Base-by-base conservation (phyloP, 2,888 invertebrate species). In the Brachyopa scutellaris region DNA sequence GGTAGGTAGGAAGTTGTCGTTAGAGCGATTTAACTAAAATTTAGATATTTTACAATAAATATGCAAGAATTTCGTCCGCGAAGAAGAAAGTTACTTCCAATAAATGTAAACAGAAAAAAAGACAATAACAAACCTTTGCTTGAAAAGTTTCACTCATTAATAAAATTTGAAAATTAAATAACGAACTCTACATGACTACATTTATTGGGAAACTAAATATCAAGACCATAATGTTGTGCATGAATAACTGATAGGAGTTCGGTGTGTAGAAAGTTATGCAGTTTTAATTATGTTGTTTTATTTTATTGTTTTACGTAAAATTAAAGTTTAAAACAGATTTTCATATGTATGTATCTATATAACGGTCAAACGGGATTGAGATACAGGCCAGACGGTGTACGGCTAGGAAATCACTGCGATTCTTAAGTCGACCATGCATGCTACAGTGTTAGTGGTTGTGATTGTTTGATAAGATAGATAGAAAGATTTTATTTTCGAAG, bases 131-230 rank as follows among this genome's bases (percentile, higher is more conserved):
- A 45, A 61, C 13, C 26, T 62, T 42, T 72, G 70, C 33, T 33
- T 42, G 47, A 42, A 62, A 74, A 67, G 67, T 80, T 80, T 80
- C 79, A 80, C 79, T 80, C 40, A 42, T 67, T 15, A 62, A 79
- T 67, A 62, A 73, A 73, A n/a, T 73, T 55, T n/a, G 42, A 45
- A 72, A 72, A 72, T 72, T 45, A 33, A 26, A 62, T 51, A 17
- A 7, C 7, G 6, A 33, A 17, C 33, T 19, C 19, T 8, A 21
- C 47, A 33, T 9, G 29, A 26, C 47, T 26, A 17, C 21, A 6
- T 7, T 3, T 40, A n/a, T 49, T n/a, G 21, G 62, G 4, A 13
- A 29, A 19, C 7, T 29, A 11, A 23, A 49, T 15, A 23, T 13
- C 13, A 19, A 21, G 13, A 64, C 36, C 26, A 29, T 38, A 29